phyloP scores from a whole-genome alignment of 2,888 invertebrate genomes.

The Andrena camellia region DNA sequence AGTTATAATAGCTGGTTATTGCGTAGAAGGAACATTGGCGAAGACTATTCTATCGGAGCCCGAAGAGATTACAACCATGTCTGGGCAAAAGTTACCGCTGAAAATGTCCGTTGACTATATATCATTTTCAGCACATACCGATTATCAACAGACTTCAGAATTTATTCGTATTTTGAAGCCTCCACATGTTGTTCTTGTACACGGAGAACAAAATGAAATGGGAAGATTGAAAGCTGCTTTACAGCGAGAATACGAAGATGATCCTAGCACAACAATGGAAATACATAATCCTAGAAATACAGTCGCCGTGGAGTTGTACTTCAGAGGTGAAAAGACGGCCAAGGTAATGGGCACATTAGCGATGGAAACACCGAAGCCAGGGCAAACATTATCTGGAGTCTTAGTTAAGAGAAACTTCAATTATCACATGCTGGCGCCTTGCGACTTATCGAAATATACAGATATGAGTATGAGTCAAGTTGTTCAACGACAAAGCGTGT shows the following conservation, averaged over 20 bases:
- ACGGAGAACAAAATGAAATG: conserved; percentile 99
- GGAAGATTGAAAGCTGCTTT: conserved; percentile 97
- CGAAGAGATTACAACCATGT: conserved; percentile 97
- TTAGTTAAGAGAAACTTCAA: conserved; percentile 99
- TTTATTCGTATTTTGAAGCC: conserved; percentile 98
- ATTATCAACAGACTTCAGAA: conserved; percentile 98
- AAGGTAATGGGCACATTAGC: conserved; percentile 98
- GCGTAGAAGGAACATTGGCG: conserved; percentile 95
- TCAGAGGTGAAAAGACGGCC: conserved; percentile 98
- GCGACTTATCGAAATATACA: conserved; percentile 97
- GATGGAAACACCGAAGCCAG: conserved; percentile 92
- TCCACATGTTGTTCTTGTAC: conserved; percentile 98
- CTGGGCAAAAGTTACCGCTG: conserved; percentile 97
- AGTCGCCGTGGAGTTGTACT: conserved; percentile 95
- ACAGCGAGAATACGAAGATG: conserved; percentile 96
- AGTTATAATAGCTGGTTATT: conserved; percentile 98
- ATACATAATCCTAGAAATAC: conserved; percentile 99
- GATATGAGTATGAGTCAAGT: conserved; percentile 97
- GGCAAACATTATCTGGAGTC: conserved; percentile 94
- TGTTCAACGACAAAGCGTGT: conserved; percentile 95
- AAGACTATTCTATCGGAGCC: conserved; percentile 98
- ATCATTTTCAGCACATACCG: conserved; percentile 99
- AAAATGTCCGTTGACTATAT: conserved; percentile 99
- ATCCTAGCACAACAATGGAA: conserved; percentile 92
- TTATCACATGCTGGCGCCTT: conserved; percentile 96